A percentile compares a stretch with the other conserved stretches of the same genome.
phyloP scores from a whole-genome alignment of 2,113 vertebrate genomes.

The Limnothrissa miodon region DNA sequence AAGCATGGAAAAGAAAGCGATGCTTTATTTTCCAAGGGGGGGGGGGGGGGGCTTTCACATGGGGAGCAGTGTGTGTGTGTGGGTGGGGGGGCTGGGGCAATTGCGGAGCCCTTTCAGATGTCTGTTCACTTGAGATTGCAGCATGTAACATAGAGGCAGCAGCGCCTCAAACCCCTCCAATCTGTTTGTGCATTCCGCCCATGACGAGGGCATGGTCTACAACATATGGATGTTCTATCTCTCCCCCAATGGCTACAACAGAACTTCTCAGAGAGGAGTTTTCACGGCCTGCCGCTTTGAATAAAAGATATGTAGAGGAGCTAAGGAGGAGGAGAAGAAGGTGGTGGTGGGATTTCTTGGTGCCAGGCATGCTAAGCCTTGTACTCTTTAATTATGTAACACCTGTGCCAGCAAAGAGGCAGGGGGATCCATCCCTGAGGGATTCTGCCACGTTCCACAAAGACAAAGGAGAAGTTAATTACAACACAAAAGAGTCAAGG shows the following conservation, averaged over 20 bases:
- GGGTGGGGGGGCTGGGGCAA: neutral
- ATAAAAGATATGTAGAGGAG: slow-evolving; percentile 49
- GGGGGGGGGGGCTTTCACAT: too few species aligned
- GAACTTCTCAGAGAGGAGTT: slow-evolving; percentile 35
- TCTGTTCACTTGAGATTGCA: neutral
- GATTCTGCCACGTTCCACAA: neutral
- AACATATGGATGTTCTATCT: slow-evolving; percentile 43
- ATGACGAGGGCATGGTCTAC: slow-evolving; percentile 13
- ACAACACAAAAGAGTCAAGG: neutral
- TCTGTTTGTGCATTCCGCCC: slow-evolving; percentile 41
- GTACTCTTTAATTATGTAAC: slow-evolving; percentile 57
- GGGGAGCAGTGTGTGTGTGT: neutral
- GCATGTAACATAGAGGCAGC: neutral
- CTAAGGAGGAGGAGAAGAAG: neutral
- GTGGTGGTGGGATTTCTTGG: slow-evolving; percentile 36
- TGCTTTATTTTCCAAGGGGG: too few species aligned
- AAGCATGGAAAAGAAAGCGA: neutral
- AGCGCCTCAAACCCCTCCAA: neutral
- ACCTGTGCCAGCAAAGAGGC: slow-evolving; percentile 21
- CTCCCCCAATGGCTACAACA: slow-evolving; percentile 37
- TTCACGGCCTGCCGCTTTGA: slow-evolving; percentile 45
- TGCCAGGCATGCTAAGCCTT: slow-evolving; percentile 39
- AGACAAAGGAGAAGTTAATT: slow-evolving; percentile 7
- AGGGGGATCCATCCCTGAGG: neutral
- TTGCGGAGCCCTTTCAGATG: neutral